Base-by-base conservation (phyloP, 1,140 invertebrate species). In the Drosophila equinoxialis region DNA sequence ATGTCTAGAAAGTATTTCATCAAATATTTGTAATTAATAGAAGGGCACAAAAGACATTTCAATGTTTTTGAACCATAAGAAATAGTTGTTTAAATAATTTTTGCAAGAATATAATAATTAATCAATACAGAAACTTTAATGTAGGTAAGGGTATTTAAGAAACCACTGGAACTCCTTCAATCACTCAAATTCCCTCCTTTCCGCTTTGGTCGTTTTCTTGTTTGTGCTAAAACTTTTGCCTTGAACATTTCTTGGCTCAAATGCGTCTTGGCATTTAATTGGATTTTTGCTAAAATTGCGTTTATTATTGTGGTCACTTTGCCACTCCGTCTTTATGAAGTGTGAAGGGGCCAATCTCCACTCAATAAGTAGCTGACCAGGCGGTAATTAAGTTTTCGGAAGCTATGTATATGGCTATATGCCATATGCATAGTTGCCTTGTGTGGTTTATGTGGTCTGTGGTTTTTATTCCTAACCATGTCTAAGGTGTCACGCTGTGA, bases 241-340 rank as follows among this genome's bases (percentile, higher is more conserved):
- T 66, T 37, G 42, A 35, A 69, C 73, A 59, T 74, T 60, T 76
- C 65, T 76, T 74, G 74, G 66, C 76, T 73, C 75, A 79, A 76
- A 81, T 86, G 82, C 39, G 45, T 51, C 71, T 64, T 51, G 69
- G 54, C 73, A 87, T 86, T 87, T 86, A 86, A 86, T 86, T 86
- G 83, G 83, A 86, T 86, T 86, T 89, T 73, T 86, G 83, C 79
- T 86, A 82, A 87, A 86, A 86, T 86, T 86, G 84, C 83, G 83
- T 87, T 86, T 86, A 86, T 86, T 87, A 87, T 79, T 86, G 83
- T 74, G 76, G 72, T 74, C 74, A 77, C 68, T 77, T 77, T 55
- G 68, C 41, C 74, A 58, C 30, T 11, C 35, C 39, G 30, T 37
- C 79, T 79, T 87, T 89, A 87, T 87, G 83, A 87, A 84, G 83